Evolutionary conservation across 1,140 invertebrate species (phyloP).

Genomic region (Leptinotarsa undecemlineata): DNA sequence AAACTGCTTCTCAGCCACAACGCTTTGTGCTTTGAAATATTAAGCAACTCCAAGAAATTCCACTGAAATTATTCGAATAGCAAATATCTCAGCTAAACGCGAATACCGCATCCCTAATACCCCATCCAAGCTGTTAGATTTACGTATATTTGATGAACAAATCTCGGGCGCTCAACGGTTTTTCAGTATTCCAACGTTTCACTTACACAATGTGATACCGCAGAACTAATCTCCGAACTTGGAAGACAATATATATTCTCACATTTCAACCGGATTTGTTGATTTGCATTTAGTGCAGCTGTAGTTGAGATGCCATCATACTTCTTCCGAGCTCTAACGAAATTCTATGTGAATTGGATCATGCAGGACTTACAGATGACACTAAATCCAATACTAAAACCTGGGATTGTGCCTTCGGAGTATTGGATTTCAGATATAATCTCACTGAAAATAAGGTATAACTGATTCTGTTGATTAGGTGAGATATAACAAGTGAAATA

Average conservation of each 20-base stretch:
- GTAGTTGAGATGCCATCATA: not conserved
- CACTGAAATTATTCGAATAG: too few relatives aligned
- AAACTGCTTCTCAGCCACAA: too few relatives aligned
- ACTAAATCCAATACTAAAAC: not conserved
- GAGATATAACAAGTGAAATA: not conserved
- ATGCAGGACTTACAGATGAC: not conserved
- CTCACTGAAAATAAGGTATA: not conserved
- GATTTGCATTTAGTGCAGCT: not conserved
- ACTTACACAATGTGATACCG: not conserved
- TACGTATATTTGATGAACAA: not conserved
- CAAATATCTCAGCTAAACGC: too few relatives aligned
- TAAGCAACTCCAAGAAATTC: too few relatives aligned
- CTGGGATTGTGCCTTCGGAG: not conserved
- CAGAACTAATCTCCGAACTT: not conserved
- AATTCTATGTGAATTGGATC: not conserved
- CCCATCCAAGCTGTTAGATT: too few relatives aligned
- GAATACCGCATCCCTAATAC: too few relatives aligned
- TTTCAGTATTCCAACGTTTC: not conserved
- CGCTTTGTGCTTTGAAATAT: too few relatives aligned
- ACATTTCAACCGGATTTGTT: not conserved
- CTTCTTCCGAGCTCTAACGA: not conserved
- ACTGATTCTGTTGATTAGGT: not conserved
- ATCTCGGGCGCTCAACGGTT: not conserved
- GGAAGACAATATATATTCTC: not conserved
- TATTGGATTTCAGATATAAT: slow-evolving; percentile 6